Base-by-base conservation (phyloP, 2,797 vertebrate species). In the Eleutherodactylus coqui region DNA sequence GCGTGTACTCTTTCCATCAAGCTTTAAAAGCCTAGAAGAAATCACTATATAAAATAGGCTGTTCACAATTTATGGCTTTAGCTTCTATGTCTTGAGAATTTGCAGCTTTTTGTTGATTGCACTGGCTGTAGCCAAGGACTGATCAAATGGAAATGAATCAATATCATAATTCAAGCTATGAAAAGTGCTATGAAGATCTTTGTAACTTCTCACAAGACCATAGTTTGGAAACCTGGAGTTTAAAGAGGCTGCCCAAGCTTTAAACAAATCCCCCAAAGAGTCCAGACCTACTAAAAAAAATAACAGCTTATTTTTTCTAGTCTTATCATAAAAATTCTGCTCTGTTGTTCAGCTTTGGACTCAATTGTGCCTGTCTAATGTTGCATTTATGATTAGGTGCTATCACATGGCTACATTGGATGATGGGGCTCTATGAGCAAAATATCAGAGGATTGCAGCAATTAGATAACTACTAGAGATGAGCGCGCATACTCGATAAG, bases 11-110 rank as follows among this genome's bases (percentile, higher is more conserved):
- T 45, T 81, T 77, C 89, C 6, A 1, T n/a, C 79, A 6, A 76
- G 78, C 75, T 75, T 83, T 89, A 45, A 86, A 91, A 91, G 91
- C 89, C 88, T 58, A 8, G 1, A 38, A 64, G 7, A 82, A 60
- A 86, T 86, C 89, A 58, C 81, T 67, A 87, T 88, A 75, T 87
- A 91, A 88, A 79, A 91, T 83, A 91, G 92, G 86, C 90, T 84
- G 89, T 58, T 76, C 9, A 86, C 77, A 4, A 88, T 41, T 36
- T 93, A 93, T 93, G 94, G 93, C 93, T 95, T 94, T 90, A 90
- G 88, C 78, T 84, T 89, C 89, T 90, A 87, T 84, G 62, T 27
- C 60, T 72, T 11, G 51, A 58, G 85, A 77, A 83, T 72, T 10
- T 34, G 34, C 0, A 84, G 75, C 34, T 0, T 82, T 79, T 1